Conservation (phyloP, 1,140 invertebrate genomes). For the Pogonognathellus flavescens region DNA sequence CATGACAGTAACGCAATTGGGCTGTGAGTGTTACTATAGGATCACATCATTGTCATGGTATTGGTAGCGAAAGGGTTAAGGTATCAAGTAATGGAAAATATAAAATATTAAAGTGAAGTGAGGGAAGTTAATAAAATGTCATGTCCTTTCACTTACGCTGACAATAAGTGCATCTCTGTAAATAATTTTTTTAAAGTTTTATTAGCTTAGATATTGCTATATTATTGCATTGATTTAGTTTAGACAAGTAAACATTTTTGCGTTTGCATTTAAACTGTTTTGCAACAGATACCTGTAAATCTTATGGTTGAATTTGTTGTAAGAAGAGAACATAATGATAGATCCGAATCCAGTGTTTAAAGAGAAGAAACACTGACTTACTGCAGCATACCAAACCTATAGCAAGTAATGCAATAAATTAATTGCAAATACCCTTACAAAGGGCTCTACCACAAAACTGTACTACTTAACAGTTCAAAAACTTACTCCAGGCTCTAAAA, state of each 20-base stretch:
- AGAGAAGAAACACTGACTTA: constrained; percentile 73
- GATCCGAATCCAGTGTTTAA: constrained; percentile 72
- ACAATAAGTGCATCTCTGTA: constrained; percentile 72
- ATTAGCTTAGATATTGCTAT: neutral
- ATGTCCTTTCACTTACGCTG: constrained; percentile 72
- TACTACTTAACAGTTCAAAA: constrained; percentile 67
- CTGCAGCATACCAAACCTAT: constrained; percentile 78
- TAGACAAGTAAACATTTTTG: neutral
- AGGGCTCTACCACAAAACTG: neutral
- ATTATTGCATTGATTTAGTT: neutral
- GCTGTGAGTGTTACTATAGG: too few relatives aligned
- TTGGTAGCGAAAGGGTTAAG: too few relatives aligned
- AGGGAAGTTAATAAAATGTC: too few relatives aligned
- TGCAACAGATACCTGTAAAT: neutral
- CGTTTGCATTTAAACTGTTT: neutral
- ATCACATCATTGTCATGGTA: too few relatives aligned
- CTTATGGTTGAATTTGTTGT: constrained; percentile 49
- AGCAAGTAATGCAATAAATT: neutral
- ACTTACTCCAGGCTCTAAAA: constrained; percentile 70
- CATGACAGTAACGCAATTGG: too few relatives aligned
- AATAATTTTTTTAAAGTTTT: neutral
- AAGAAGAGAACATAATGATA: constrained; percentile 71
- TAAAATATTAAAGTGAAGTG: too few relatives aligned
- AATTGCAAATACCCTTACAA: neutral
- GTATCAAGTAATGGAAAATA: too few relatives aligned